Percentiles rank a stretch among this genome's conserved stretches.
Conservation (phyloP, 1,140 invertebrate species). For the Bombus consobrinus region DNA sequence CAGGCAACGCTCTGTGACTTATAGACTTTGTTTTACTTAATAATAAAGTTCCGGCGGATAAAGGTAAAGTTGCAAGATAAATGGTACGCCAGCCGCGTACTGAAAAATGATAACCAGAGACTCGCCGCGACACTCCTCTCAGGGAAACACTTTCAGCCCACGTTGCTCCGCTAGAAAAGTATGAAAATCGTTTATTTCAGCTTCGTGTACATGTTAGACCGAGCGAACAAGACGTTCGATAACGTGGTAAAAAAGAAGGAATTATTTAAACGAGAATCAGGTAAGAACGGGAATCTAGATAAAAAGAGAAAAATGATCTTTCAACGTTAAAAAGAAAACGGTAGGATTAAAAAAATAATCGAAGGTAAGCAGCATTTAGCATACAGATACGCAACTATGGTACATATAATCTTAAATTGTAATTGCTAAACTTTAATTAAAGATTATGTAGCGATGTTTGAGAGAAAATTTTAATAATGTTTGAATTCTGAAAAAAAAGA, state of each 20-base stretch:
- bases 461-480: background rate
- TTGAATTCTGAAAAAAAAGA: background rate
- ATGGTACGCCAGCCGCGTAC: constrained; percentile 25
- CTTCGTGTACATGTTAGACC: constrained; percentile 20
- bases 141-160: constrained; percentile 9
- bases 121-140: constrained; percentile 39
- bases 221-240: constrained; percentile 16
- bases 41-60: constrained; percentile 66
- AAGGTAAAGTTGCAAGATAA: constrained; percentile 56
- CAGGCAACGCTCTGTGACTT: constrained; percentile 57
- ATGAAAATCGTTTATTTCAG: constrained; percentile 66
- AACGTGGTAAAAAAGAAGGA: background rate
- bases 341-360: background rate
- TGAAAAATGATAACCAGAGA: constrained; percentile 47
- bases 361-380: background rate
- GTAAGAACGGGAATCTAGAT: too few relatives aligned
- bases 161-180: constrained; percentile 36
- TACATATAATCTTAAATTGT: background rate
- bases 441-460: background rate
- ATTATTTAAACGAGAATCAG: background rate
- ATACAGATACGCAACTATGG: background rate
- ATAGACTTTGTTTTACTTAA: constrained; percentile 69
- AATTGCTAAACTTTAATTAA: background rate
- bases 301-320: background rate
- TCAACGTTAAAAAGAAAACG: background rate